Percentiles rank a stretch among this genome's conserved stretches.
Evolutionary conservation across 2,113 vertebrate species (phyloP).

Genomic region (Glaucidium brasilianum): DNA sequence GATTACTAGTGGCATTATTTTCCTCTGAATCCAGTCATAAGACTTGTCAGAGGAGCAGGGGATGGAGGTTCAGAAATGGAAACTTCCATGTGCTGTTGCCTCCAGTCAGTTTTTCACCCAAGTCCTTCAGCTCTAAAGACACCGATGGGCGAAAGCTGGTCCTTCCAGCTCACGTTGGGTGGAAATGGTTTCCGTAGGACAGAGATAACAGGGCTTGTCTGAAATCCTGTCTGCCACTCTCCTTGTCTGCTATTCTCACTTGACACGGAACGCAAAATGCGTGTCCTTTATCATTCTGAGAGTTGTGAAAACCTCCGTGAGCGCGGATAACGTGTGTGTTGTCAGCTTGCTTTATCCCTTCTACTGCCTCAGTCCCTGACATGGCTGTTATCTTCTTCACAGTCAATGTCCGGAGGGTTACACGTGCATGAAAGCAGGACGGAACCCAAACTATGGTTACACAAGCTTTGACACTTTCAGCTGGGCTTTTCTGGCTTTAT

Average conservation of each 20-base stretch:
- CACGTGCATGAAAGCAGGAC: constrained; percentile 94
- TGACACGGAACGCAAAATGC: neutral
- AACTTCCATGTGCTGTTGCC: fast-evolving
- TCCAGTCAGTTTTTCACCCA: neutral
- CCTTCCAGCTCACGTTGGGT: fast-evolving
- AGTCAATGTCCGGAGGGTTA: constrained; percentile 95
- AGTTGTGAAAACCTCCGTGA: neutral
- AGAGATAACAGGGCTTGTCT: neutral
- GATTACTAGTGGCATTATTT: neutral
- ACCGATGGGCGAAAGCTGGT: fast-evolving
- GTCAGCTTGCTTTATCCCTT: neutral
- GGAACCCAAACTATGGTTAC: constrained; percentile 97
- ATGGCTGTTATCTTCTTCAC: neutral
- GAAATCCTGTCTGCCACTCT: neutral
- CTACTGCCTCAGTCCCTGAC: neutral
- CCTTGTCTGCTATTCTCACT: fast-evolving
- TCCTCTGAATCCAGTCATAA: neutral
- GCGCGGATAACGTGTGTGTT: fast-evolving
- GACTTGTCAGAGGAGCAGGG: neutral
- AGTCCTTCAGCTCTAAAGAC: neutral
- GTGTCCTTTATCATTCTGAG: neutral
- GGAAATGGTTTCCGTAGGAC: fast-evolving
- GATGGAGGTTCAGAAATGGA: neutral
- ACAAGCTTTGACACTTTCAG: constrained; percentile 98
- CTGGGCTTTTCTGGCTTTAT: constrained; percentile 97